These are phyloP conservation scores for Doryteuthis pealeii DNA, from an alignment of 1,140 invertebrate species.

Conservation along the genomic window DNA sequence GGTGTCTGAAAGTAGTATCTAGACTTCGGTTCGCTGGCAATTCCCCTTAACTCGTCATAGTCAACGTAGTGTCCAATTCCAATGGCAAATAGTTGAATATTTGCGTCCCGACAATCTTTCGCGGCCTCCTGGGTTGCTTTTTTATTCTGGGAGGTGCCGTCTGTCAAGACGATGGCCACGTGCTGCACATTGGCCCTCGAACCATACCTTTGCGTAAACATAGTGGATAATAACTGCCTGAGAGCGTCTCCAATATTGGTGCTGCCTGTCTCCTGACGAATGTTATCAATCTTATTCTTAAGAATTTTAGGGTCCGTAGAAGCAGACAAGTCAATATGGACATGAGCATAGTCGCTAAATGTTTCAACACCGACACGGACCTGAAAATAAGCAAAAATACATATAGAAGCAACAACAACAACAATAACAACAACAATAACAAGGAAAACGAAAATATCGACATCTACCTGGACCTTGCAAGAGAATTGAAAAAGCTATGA, in stretches of 20 bases:
- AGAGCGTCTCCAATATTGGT: neutral
- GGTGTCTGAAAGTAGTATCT: constrained; percentile 34
- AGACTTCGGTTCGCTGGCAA: constrained; percentile 32
- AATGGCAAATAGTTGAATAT: constrained; percentile 33
- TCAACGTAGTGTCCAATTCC: constrained; percentile 38
- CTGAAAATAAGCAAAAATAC: neutral
- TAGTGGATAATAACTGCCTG: neutral
- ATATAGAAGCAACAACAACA: too few species aligned
- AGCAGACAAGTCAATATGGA: constrained; percentile 30
- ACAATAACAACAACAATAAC: too few species aligned
- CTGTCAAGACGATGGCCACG: constrained; percentile 53
- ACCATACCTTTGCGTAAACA: constrained; percentile 1
- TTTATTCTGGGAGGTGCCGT: constrained; percentile 47
- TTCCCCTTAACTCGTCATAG: constrained; percentile 33
- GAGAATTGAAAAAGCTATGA: too few species aligned
- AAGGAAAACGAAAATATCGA: too few species aligned
- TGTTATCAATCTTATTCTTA: constrained; percentile 23
- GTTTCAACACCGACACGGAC: constrained; percentile 35
- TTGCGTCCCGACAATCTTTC: neutral
- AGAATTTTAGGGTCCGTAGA: constrained; percentile 20
- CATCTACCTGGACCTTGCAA: too few species aligned
- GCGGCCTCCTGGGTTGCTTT: constrained; percentile 17
- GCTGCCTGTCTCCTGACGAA: neutral
- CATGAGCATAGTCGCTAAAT: constrained; percentile 28
- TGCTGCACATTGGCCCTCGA: constrained; percentile 40